Evolutionary conservation across 1,140 invertebrate genomes (phyloP), one percentile per base, ranked within the genome.

Genomic region (Drosophila kurseongensis): DNA sequence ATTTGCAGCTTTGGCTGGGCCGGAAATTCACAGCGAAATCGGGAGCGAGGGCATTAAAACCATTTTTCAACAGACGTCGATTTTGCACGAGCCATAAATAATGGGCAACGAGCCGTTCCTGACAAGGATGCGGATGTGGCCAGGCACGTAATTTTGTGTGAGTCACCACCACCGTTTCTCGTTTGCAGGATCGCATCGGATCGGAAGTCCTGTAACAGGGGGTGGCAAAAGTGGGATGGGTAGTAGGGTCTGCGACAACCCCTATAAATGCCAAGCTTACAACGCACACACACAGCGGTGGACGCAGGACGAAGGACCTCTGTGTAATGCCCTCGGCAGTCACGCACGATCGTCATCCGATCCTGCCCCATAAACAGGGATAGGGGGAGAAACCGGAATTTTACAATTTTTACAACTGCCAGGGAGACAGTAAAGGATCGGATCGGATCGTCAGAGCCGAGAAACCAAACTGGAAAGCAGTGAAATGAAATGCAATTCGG

Each of bases 41-140:
- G 59, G 68, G 38, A 58, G 14, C 42, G 52, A 56, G 50, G 45
- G 58, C 63, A 82, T 71, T 88, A 76, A 76, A 73, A 78, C 78
- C 73, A 89, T 89, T 89, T 89, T 89, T 89, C 84, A 89, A 69
- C 84, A 83, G 51, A 72, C 73, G 77, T 63, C 75, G 83, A 86
- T 88, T 86, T 89, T 80, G 80, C 84, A 88, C 84, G 80, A 88
- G 84, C 80, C 80, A 88, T 88, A 89, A 88, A 88, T 88, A 80
- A 88, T 84, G 52, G 75, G 42, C 62, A 80, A 83, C 63, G 57
- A 83, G 79, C 63, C 42, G 16, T 45, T 16, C n/a, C 42, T 68
- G 63, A 78, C 75, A 78, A 52, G 74, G 62, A 77, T 68, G 74
- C 61, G 80, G 75, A 89, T 80, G 79, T 89, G 83, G 79, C 79